These are phyloP conservation scores for Spinus pinus DNA, from an alignment of 2,797 vertebrate genomes.

Conservation along the genomic window DNA sequence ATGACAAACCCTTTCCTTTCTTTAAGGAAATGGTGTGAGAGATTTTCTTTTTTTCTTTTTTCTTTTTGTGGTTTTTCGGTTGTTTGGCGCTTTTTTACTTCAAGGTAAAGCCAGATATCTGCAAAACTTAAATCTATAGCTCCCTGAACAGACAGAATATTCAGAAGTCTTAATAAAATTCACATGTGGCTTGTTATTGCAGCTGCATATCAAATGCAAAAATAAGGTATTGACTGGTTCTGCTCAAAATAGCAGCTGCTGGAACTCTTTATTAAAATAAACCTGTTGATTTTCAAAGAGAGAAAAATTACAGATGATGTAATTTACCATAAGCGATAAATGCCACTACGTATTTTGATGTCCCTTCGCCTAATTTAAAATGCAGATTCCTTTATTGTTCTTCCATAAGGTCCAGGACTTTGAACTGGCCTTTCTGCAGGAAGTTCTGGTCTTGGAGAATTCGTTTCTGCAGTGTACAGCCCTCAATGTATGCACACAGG, in stretches of 20 bases:
- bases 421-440: background rate
- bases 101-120: slow-evolving; percentile 44
- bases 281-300: slow-evolving; percentile 45
- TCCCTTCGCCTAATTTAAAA: background rate
- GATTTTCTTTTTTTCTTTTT: background rate
- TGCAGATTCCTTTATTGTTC: background rate
- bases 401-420: background rate
- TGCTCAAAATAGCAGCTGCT: slow-evolving; percentile 33
- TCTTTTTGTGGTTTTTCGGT: background rate
- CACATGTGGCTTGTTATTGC: slow-evolving; percentile 54
- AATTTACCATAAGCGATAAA: slow-evolving; percentile 11
- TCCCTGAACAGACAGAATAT: slow-evolving; percentile 41
- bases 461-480: accelerated
- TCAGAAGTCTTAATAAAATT: slow-evolving; percentile 44
- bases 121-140: slow-evolving; percentile 33
- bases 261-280: slow-evolving; percentile 25
- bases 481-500: accelerated
- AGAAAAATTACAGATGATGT: slow-evolving; percentile 1
- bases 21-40: background rate
- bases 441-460: background rate
- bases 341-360: background rate
- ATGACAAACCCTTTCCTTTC: background rate
- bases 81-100: background rate
- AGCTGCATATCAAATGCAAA: slow-evolving; percentile 43
- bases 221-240: slow-evolving; percentile 34